Conservation (phyloP, 2,888 invertebrate species). For the Conistra vaccinii region DNA sequence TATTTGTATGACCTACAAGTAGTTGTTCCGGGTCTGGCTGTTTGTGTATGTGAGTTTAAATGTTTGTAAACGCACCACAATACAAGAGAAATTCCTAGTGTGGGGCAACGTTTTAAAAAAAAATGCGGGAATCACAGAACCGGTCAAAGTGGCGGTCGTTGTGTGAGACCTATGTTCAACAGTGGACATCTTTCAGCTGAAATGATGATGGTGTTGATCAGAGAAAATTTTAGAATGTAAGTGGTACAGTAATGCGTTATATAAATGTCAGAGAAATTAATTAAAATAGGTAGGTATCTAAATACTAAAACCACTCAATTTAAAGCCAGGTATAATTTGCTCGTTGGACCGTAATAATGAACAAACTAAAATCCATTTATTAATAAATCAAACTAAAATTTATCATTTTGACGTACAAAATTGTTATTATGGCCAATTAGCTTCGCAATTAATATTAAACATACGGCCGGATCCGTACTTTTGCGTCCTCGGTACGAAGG, state of each 20-base stretch:
- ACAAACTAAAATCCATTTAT: constrained; percentile 6
- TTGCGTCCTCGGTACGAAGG: constrained; percentile 56
- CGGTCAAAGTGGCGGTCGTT: too few species aligned
- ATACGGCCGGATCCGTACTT: constrained; percentile 41
- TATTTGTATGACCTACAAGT: too few species aligned
- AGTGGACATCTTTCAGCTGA: too few species aligned
- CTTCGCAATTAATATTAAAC: constrained; percentile 27
- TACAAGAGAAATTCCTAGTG: too few species aligned
- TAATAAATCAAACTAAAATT: constrained; percentile 4
- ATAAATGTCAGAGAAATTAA: neutral
- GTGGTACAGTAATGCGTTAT: neutral
- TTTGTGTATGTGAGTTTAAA: too few species aligned
- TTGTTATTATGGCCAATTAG: constrained; percentile 49
- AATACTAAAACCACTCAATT: neutral
- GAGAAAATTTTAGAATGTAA: neutral
- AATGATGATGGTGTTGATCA: neutral
- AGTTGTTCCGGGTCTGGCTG: too few species aligned
- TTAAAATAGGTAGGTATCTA: neutral
- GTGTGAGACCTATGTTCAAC: too few species aligned
- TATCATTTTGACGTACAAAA: constrained; percentile 38
- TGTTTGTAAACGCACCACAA: too few species aligned
- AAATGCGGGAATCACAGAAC: too few species aligned
- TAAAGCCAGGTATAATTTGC: neutral
- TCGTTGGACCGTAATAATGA: neutral
- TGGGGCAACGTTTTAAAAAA: too few species aligned